Percentiles rank a stretch among this genome's conserved stretches.
These are phyloP conservation scores for Battus philenor DNA, from an alignment of 1,140 invertebrate species.

Conservation along the genomic window DNA sequence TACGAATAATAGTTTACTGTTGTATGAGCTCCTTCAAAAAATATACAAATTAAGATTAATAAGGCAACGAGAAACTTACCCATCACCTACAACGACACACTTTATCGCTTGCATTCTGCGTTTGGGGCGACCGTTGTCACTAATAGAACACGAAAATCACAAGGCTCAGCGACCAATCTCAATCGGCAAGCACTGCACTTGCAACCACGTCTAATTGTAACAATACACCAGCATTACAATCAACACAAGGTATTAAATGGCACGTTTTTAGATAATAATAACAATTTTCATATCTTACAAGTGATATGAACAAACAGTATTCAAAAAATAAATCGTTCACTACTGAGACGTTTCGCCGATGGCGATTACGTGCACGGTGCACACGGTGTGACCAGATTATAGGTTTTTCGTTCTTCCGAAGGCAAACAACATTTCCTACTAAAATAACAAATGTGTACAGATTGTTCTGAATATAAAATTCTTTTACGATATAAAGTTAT, in stretches of 20 bases:
- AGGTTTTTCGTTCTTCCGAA: too few species aligned
- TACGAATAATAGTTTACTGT: constrained; percentile 33
- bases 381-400: constrained; percentile 7
- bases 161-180: constrained; percentile 44
- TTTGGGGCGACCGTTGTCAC: constrained; percentile 42
- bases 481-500: too few species aligned
- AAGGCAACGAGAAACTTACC: constrained; percentile 79
- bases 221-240: constrained; percentile 51
- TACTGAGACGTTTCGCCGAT: constrained; percentile 49
- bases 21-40: constrained; percentile 17
- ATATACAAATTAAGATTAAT: constrained; percentile 25
- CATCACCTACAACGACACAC: constrained; percentile 96
- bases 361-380: constrained; percentile 33
- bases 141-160: constrained; percentile 54
- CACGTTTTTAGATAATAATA: constrained; percentile 50
- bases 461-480: too few species aligned
- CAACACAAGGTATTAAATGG: constrained; percentile 41
- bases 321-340: constrained; percentile 35
- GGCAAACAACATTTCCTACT: too few species aligned
- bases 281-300: constrained; percentile 50
- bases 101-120: constrained; percentile 93
- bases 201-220: constrained; percentile 46
- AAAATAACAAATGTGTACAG: too few species aligned
- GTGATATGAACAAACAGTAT: constrained; percentile 43
- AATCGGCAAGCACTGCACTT: constrained; percentile 50